Percentiles rank a stretch among this genome's conserved stretches.
Conservation (phyloP, 2,888 invertebrate species). For the Bedellia somnulentella region DNA sequence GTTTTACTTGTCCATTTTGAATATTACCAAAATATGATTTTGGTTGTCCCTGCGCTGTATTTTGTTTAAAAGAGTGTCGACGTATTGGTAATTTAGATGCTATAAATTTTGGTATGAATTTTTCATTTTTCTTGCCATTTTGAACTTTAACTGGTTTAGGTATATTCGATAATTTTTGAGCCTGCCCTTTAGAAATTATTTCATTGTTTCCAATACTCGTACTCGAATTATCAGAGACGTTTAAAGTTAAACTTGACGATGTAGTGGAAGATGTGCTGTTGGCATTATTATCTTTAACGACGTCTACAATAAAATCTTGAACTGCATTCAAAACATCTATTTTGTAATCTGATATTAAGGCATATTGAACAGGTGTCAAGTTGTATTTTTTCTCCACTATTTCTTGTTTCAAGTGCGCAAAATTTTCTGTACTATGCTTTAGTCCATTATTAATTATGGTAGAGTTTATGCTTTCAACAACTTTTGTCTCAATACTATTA, state of each 20-base stretch:
- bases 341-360: too few relatives aligned
- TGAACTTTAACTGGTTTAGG: constrained; percentile 37
- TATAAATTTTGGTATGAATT: constrained; percentile 29
- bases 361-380: too few relatives aligned
- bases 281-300: not conserved
- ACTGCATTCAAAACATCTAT: not conserved
- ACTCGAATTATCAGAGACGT: not conserved
- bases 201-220: not conserved
- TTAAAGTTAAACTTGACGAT: not conserved
- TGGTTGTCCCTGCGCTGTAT: constrained; percentile 46
- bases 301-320: not conserved
- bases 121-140: constrained; percentile 31
- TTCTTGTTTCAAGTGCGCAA: not conserved
- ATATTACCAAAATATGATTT: constrained; percentile 46
- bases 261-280: not conserved
- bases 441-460: too few relatives aligned
- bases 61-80: constrained; percentile 34
- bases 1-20: constrained; percentile 48
- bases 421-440: too few relatives aligned
- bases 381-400: not conserved
- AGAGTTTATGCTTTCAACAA: not conserved
- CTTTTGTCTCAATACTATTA: not conserved
- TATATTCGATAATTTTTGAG: constrained; percentile 47
- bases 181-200: not conserved
- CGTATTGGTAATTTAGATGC: constrained; percentile 45